Conservation (phyloP, 2,888 invertebrate genomes). For the Idaea aversata region DNA sequence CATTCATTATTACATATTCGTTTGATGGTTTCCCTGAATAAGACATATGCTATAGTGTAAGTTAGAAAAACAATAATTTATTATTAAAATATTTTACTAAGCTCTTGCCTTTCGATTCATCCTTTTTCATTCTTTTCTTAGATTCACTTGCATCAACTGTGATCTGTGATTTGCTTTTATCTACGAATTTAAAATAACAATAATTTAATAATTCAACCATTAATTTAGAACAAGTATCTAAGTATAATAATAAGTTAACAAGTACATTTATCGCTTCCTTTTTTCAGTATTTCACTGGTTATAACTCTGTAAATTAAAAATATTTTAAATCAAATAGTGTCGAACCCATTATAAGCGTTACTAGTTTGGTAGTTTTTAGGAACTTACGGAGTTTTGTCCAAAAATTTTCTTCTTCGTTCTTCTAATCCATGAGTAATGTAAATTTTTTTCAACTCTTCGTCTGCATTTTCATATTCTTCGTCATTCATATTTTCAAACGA, state of each 20-base stretch:
- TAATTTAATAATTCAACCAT: background rate
- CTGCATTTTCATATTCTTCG: constrained; percentile 55
- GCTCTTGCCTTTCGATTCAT: constrained; percentile 51
- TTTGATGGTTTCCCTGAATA: constrained; percentile 52
- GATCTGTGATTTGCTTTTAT: constrained; percentile 45
- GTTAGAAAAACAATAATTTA: background rate
- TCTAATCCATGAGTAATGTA: constrained; percentile 61
- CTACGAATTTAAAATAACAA: constrained; percentile 16
- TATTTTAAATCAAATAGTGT: background rate
- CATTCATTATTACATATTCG: constrained; percentile 56
- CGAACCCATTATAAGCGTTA: background rate
- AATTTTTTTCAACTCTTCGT: constrained; percentile 55
- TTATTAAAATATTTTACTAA: background rate
- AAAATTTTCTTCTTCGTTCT: constrained; percentile 48
- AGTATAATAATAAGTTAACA: background rate
- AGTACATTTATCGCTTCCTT: constrained; percentile 23
- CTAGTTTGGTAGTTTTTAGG: background rate
- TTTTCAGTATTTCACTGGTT: background rate
- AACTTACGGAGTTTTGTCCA: constrained; percentile 37
- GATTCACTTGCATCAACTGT: constrained; percentile 43
- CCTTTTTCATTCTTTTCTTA: constrained; percentile 63
- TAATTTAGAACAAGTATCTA: background rate
- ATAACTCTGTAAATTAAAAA: background rate
- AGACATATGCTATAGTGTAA: constrained; percentile 5
- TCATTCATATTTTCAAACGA: constrained; percentile 60